Evolutionary conservation across 1,140 invertebrate species (phyloP).

Genomic region (Papilio polyxenes): DNA sequence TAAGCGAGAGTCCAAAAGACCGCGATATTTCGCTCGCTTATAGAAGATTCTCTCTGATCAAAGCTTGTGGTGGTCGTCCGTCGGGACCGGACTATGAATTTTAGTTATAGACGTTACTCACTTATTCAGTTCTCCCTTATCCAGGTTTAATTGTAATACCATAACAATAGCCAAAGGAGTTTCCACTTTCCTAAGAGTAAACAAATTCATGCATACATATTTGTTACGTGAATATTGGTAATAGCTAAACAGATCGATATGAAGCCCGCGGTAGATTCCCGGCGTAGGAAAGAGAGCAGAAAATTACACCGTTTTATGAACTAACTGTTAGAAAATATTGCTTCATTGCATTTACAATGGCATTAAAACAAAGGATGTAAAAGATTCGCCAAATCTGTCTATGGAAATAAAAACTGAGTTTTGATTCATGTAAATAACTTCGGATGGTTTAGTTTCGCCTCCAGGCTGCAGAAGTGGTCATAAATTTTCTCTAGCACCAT

Average conservation of each 20-base stretch:
- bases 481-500: background rate
- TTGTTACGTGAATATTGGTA: background rate
- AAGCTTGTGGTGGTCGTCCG: too few species aligned
- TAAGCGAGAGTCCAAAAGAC: too few species aligned
- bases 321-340: background rate
- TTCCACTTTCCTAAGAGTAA: background rate
- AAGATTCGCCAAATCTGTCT: background rate
- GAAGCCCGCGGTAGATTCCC: background rate
- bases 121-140: too few species aligned
- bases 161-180: background rate
- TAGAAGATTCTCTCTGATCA: too few species aligned
- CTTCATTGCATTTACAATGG: background rate
- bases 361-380: background rate
- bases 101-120: too few species aligned
- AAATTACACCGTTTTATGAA: constrained; percentile 10
- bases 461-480: background rate
- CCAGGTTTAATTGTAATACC: background rate
- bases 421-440: background rate
- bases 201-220: background rate
- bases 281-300: constrained; percentile 3
- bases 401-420: background rate
- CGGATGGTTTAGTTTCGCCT: background rate
- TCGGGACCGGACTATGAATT: too few species aligned
- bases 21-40: too few species aligned
- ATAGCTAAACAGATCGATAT: background rate